Conservation (phyloP, 2,113 vertebrate genomes). For the Sphyrna mokarran region DNA sequence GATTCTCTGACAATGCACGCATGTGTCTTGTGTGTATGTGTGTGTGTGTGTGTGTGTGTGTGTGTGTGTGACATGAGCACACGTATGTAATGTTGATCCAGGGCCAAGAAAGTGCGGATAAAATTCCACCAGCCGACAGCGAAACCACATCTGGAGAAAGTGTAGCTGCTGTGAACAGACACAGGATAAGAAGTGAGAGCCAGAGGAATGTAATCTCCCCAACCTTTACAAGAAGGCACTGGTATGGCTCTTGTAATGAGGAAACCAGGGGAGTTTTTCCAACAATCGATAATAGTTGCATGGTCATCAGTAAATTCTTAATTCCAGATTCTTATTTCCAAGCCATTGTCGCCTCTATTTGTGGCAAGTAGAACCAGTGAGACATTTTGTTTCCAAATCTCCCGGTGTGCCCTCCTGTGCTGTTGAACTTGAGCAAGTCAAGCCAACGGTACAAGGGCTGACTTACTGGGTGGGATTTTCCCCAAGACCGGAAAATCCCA, state of each 20-base stretch:
- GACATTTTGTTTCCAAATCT: neutral
- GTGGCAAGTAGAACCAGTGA: neutral
- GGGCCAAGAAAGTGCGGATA: neutral
- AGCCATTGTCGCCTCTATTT: too few relatives aligned
- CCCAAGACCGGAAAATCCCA: too few relatives aligned
- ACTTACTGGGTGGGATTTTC: neutral
- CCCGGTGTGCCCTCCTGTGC: neutral
- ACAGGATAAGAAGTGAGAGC: neutral
- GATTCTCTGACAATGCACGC: too few relatives aligned
- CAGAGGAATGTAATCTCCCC: neutral
- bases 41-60: too few relatives aligned
- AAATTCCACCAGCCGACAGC: neutral
- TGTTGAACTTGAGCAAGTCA: neutral
- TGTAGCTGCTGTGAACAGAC: neutral
- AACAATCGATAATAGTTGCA: too few relatives aligned
- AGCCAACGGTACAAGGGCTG: neutral
- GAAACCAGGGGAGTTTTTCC: too few relatives aligned
- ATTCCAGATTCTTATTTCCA: too few relatives aligned
- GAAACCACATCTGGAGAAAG: neutral
- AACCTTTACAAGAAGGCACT: slow-evolving; percentile 52
- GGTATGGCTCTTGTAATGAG: slow-evolving; percentile 43
- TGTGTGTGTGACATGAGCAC: too few relatives aligned
- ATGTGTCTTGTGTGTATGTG: too few relatives aligned
- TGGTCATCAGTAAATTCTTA: too few relatives aligned
- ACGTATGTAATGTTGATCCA: neutral